A percentile compares a stretch with the other conserved stretches of the same genome.
These are phyloP conservation scores for Lithophane ornitopus DNA, from an alignment of 2,888 invertebrate species.

Conservation along the genomic window DNA sequence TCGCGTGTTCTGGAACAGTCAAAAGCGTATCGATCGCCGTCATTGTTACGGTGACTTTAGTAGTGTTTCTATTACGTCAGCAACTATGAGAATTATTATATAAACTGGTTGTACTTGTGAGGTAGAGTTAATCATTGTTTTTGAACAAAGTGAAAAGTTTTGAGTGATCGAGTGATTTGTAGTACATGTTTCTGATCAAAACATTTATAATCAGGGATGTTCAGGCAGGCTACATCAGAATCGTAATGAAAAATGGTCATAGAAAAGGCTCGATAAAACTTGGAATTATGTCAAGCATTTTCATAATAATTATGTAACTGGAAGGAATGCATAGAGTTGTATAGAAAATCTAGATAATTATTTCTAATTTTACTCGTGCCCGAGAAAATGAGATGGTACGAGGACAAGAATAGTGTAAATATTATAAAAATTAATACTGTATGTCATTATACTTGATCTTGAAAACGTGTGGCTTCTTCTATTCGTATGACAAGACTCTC, in stretches of 20 bases:
- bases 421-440: constrained; percentile 22
- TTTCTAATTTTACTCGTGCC: background rate
- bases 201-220: background rate
- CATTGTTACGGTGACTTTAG: constrained; percentile 48
- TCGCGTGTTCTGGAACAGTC: constrained; percentile 60
- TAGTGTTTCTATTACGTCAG: constrained; percentile 54
- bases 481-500: constrained; percentile 19
- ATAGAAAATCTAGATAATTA: background rate
- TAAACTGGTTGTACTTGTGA: constrained; percentile 18
- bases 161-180: background rate
- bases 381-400: constrained; percentile 6
- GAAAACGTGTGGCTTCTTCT: constrained; percentile 46
- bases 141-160: constrained; percentile 31
- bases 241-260: background rate
- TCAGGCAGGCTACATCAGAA: background rate
- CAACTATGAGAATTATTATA: constrained; percentile 33
- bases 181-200: too few relatives aligned
- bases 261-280: background rate
- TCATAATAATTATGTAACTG: background rate
- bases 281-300: background rate
- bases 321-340: background rate
- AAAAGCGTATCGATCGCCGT: constrained; percentile 60
- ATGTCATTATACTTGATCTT: constrained; percentile 40
- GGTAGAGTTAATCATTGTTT: constrained; percentile 12
- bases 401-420: constrained; percentile 25